Conservation (phyloP, 2,113 vertebrate species). For the Chaetops frenatus region DNA sequence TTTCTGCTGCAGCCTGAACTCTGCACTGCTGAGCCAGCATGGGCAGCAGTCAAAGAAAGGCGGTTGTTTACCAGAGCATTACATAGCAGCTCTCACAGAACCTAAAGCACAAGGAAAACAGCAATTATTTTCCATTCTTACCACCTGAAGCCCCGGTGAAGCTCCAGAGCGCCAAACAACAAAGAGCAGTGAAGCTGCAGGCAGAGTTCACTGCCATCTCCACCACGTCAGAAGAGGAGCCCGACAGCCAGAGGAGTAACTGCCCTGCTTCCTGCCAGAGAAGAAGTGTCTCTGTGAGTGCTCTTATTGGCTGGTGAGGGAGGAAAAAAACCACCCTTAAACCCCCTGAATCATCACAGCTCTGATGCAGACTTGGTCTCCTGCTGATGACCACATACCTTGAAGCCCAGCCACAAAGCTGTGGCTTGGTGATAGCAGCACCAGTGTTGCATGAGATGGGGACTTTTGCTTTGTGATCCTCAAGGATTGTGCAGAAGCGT, state of each 20-base stretch:
- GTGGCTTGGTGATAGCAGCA: neutral
- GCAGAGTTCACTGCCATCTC: neutral
- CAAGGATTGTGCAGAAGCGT: rapidly evolving
- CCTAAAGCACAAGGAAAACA: neutral
- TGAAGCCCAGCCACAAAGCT: neutral
- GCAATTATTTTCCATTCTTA: neutral
- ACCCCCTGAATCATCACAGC: neutral
- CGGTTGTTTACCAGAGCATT: neutral
- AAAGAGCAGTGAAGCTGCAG: neutral
- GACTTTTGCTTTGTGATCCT: neutral
- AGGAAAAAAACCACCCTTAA: neutral
- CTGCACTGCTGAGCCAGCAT: neutral
- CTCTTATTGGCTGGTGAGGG: constrained; percentile 27
- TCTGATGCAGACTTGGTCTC: neutral
- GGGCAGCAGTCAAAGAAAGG: neutral
- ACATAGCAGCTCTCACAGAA: neutral
- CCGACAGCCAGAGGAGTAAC: neutral
- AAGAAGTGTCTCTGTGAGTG: neutral
- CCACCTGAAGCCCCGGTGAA: neutral
- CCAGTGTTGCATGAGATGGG: neutral
- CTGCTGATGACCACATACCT: neutral
- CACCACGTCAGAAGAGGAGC: neutral
- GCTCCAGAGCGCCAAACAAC: neutral
- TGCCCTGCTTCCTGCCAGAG: neutral
- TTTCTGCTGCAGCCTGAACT: neutral